phyloP scores from a whole-genome alignment of 2,888 invertebrate species.

The Lottia scabra region DNA sequence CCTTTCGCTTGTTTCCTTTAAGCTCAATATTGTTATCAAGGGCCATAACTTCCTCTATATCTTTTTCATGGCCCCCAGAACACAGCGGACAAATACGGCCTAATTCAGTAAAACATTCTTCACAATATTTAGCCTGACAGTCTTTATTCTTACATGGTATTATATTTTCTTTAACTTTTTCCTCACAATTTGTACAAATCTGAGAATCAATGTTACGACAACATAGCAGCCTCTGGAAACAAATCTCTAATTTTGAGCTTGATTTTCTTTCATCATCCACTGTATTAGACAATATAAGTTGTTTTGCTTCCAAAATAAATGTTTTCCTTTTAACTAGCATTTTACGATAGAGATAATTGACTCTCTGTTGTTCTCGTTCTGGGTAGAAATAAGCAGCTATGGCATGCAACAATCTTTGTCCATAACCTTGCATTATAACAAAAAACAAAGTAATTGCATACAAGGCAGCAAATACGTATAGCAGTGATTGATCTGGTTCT shows the following conservation, averaged over 20 bases:
- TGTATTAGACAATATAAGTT: background rate
- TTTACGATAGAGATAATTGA: constrained; percentile 12
- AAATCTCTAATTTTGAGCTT: background rate
- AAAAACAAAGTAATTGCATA: background rate
- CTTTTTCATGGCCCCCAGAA: background rate
- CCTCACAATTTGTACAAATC: background rate
- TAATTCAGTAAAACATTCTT: constrained; percentile 8
- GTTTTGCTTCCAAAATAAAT: background rate
- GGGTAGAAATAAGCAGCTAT: constrained; percentile 17
- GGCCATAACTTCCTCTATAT: background rate
- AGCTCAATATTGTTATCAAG: no score
- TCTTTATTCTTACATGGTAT: background rate
- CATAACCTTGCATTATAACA: constrained; percentile 14
- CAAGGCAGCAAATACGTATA: background rate
- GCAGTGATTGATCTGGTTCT: background rate
- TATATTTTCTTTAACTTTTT: background rate
- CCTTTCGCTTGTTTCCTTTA: no score
- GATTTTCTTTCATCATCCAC: background rate
- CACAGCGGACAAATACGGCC: constrained; percentile 1
- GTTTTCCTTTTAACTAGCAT: constrained; percentile 11
- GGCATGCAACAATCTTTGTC: constrained; percentile 1
- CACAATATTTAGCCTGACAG: constrained; percentile 7
- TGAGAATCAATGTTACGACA: background rate
- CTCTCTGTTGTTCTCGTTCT: constrained; percentile 8
- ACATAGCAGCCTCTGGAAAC: background rate